A percentile compares a stretch with the other conserved stretches of the same genome.
phyloP scores from a whole-genome alignment of 2,797 vertebrate species.

The Molossus molossus region DNA sequence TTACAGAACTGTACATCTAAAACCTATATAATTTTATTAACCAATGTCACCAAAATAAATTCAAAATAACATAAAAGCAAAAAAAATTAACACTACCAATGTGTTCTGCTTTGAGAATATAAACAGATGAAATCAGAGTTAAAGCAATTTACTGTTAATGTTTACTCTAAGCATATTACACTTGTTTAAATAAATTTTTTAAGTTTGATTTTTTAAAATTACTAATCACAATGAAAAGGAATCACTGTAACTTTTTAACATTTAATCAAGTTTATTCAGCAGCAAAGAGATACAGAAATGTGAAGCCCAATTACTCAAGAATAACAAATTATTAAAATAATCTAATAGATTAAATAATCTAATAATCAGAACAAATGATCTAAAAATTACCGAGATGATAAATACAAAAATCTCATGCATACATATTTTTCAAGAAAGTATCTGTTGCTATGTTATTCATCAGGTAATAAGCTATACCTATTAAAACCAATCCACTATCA shows the following conservation, averaged over 20 bases:
- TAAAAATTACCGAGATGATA: conserved; percentile 50
- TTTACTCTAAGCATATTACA: background rate
- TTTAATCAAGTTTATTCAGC: conserved; percentile 1
- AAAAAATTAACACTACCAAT: background rate
- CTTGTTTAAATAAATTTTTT: background rate
- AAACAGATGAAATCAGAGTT: background rate
- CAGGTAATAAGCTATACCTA: background rate
- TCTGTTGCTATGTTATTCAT: background rate
- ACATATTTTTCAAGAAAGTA: conserved; percentile 26
- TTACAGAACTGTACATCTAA: background rate
- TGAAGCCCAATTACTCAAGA: conserved; percentile 39
- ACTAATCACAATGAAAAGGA: conserved; percentile 50
- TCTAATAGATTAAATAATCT: background rate
- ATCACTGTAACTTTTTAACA: conserved; percentile 53
- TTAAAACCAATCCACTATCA: background rate
- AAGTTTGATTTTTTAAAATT: conserved; percentile 12
- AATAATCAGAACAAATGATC: conserved; percentile 25
- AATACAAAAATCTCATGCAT: background rate
- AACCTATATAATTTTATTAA: background rate
- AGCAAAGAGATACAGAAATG: conserved; percentile 18
- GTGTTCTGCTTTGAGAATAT: conserved; percentile 19
- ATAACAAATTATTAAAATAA: conserved; percentile 50
- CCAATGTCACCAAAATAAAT: too few species aligned
- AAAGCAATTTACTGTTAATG: conserved; percentile 33
- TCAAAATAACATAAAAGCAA: background rate